Base-by-base conservation (phyloP, 2,113 vertebrate genomes). In the Oryzias celebensis region DNA sequence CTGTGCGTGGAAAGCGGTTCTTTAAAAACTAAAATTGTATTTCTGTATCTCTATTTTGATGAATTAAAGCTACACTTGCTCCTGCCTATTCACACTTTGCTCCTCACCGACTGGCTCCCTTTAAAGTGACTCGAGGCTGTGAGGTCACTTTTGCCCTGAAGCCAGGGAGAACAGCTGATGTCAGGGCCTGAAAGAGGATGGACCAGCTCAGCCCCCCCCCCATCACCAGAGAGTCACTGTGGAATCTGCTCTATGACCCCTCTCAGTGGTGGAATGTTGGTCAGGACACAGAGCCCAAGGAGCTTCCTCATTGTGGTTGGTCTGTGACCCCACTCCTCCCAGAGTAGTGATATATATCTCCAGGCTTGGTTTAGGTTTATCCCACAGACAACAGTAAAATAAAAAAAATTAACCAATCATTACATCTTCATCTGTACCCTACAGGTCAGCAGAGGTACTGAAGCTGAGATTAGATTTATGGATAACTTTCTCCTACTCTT, bases 81-180 rank as follows among this genome's bases (percentile, higher is more conserved):
- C 70, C 74, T 62, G 87, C 88, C 68, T 61, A 68, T 57, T 73
- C 56, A 69, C 18, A 93, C 90, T 90, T 90, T 87, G 84, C 91
- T 91, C 79, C 80, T 91, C 91, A 91, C 91, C 92, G 92, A 93
- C 92, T 89, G 92, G 90, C 90, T 91, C 92, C 90, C 94, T 95
- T 94, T 91, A 96, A 96, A 94, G 88, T 91, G 93, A 91, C 90
- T 80, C 89, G 84, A 85, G 92, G 83, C 69, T 78, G 87, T 90
- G 89, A 92, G 93, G 92, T 94, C 93, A 94, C 92, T 89, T 89
- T 88, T 92, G 91, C 87, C 14, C 31, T 91, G 87, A 89, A 92
- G 94, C 93, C 93, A 94, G 85, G 92, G 90, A 3, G 87, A 93
- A 93, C 95, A 94, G 94, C 92, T 92, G 88, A 83, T 65, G 65